Base-by-base conservation (phyloP, 2,888 invertebrate genomes). In the Galerucella nymphaeae region DNA sequence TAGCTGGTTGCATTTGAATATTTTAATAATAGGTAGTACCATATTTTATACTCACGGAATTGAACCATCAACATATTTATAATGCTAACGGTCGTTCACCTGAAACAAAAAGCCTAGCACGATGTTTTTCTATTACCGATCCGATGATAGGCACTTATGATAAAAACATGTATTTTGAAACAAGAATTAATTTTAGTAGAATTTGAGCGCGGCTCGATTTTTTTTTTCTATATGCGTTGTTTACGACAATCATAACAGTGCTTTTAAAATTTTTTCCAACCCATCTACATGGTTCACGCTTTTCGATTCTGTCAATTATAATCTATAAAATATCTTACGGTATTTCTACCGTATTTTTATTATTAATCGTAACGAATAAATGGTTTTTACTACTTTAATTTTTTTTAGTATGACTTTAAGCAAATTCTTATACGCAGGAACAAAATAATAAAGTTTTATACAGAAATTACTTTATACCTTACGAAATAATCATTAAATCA, bases 11-110 rank as follows among this genome's bases (percentile, higher is more conserved):
- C 9, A 10, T 53, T 45, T 45, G 11, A 45, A 13, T 45, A 45
- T 45, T 45, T 9, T 53, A 53, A 53, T 53, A 53, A 53, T 53
- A n/a, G n/a, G n/a, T n/a, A 10, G 53, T 18, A 53, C 53, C 53
- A 53, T 53, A 53, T 53, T 53, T 18, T 53, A 53, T 18, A 16
- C 4, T 53, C 10, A 62, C 41, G 42, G 41, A 41, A 42, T 41
- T 62, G 18, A 41, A 41, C 16, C 18, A 59, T 30, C 58, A 30
- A 30, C 30, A 30, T 23, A n/a, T 11, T 23, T 58, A 23, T 14
- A 59, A 55, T 20, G 38, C 38, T 59, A 59, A 62, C 61, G 61
- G 61, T 62, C 61, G 42, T 62, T 62, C 61, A 62, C 61, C 61
- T 62, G 42, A 18, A 41, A 62, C 42, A 38, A 38, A 62, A 62